Evolutionary conservation across 2,113 vertebrate species (phyloP).

Genomic region (Rafetus swinhoei): DNA sequence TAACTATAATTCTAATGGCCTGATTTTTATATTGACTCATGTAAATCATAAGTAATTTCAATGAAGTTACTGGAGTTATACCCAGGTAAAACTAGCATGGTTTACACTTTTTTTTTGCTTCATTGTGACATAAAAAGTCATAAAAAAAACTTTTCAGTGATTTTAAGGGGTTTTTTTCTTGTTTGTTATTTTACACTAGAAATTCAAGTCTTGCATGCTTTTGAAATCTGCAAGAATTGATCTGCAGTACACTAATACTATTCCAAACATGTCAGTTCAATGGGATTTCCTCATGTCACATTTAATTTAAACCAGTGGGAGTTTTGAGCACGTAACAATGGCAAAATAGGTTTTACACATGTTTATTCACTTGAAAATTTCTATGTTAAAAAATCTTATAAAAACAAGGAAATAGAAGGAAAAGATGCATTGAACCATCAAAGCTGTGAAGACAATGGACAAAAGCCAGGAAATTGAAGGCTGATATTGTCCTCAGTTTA

Average conservation of each 20-base stretch:
- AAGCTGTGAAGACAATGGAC: slow-evolving; percentile 22
- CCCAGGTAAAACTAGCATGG: not conserved
- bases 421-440: slow-evolving; percentile 18
- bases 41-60: not conserved
- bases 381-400: slow-evolving; percentile 39
- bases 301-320: not conserved
- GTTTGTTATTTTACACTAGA: accelerated
- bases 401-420: slow-evolving; percentile 35
- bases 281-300: not conserved
- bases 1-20: not conserved
- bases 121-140: accelerated
- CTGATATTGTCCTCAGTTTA: not conserved
- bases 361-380: not conserved
- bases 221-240: not conserved
- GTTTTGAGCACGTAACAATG: not conserved
- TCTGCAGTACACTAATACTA: accelerated
- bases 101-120: not conserved
- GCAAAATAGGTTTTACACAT: not conserved
- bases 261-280: not conserved
- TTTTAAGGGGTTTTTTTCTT: not conserved
- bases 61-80: not conserved
- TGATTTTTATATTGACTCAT: not conserved
- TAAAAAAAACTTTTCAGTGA: accelerated
- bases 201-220: accelerated
- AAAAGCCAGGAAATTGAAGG: slow-evolving; percentile 32